These are phyloP conservation scores for Speoplatyrhinus poulsoni DNA, from an alignment of 2,113 vertebrate species.

Conservation along the genomic window DNA sequence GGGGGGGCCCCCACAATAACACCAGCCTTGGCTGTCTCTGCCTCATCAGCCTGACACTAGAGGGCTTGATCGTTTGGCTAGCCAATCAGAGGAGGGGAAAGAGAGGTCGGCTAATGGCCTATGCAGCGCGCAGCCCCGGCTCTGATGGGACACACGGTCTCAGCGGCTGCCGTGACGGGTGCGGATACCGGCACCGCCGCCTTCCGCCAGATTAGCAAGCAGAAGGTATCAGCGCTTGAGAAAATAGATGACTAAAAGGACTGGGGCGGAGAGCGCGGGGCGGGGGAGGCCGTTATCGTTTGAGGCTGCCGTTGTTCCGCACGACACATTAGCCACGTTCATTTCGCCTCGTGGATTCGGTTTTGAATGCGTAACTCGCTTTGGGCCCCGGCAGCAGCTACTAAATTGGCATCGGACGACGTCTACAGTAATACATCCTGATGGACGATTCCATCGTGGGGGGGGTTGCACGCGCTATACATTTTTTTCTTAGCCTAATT, in stretches of 20 bases:
- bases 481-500: too few relatives aligned
- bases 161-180: too few relatives aligned
- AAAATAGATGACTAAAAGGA: constrained; percentile 50
- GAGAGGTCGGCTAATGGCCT: background rate
- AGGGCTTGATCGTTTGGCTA: background rate
- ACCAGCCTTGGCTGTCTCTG: background rate
- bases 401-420: too few relatives aligned
- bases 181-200: too few relatives aligned
- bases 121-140: too few relatives aligned
- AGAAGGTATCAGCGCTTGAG: constrained; percentile 22
- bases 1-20: background rate
- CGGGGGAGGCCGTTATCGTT: too few relatives aligned
- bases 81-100: background rate
- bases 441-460: too few relatives aligned
- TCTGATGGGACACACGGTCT: background rate
- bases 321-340: background rate
- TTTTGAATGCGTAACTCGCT: background rate
- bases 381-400: too few relatives aligned
- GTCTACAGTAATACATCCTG: too few relatives aligned
- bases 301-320: too few relatives aligned
- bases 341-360: constrained; percentile 28
- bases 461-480: too few relatives aligned
- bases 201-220: constrained; percentile 18
- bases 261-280: constrained; percentile 7
- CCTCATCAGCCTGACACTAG: background rate